Conservation (phyloP, 2,113 vertebrate genomes). For the Cavia aperea region DNA sequence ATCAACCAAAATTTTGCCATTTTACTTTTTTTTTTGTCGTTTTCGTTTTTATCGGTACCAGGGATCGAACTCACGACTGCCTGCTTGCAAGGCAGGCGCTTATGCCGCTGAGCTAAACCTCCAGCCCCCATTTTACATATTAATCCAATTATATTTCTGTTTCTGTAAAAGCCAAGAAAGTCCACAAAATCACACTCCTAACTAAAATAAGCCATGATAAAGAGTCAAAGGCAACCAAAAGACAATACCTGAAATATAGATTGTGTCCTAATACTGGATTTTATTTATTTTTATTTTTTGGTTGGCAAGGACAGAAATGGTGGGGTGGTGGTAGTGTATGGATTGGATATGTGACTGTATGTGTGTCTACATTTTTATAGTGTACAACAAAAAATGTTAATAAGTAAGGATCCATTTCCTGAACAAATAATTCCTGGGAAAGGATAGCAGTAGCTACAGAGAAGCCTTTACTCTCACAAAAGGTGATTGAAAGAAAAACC, state of each 20-base stretch:
- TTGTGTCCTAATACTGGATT: background rate
- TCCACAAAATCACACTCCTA: conserved; percentile 39
- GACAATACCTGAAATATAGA: background rate
- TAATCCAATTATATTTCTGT: background rate
- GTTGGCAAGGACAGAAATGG: background rate
- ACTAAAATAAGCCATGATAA: conserved; percentile 2
- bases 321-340: background rate
- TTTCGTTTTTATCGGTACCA: too few species aligned
- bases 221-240: conserved; percentile 14
- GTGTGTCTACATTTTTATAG: conserved; percentile 14
- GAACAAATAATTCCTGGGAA: background rate
- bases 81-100: too few species aligned
- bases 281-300: background rate
- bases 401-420: background rate
- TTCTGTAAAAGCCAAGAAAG: background rate
- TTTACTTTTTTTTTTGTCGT: background rate
- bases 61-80: too few species aligned
- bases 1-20: background rate
- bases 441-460: background rate
- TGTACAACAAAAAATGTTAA: background rate
- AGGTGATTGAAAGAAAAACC: background rate
- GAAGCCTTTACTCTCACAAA: conserved; percentile 18
- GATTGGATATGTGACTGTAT: background rate
- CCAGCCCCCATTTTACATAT: background rate
- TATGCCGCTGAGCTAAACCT: too few species aligned